Evolutionary conservation across 2,888 invertebrate species (phyloP), one percentile per base, ranked within the genome.

Genomic region (Apamea sordens): DNA sequence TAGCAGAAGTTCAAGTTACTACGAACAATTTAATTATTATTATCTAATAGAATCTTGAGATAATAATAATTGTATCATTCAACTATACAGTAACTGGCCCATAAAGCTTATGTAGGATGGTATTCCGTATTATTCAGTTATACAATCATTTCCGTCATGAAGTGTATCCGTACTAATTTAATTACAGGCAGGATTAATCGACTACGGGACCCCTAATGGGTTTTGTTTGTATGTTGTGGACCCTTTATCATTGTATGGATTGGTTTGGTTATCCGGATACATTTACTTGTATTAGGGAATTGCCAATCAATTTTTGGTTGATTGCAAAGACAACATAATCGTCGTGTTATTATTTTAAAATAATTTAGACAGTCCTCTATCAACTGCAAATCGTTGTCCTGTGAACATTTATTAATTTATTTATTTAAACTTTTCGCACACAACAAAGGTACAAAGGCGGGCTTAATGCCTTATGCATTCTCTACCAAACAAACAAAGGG

Each of bases 171-270:
- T 82, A 80, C 77, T 84, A 86, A 86, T 88, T 86, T 78, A 80
- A 78, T 84, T 79, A 79, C 72, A 71, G 74, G 77, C 74, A 70
- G 77, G 69, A 84, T 88, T 77, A 86, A 86, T 88, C 24, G 76
- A 70, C 68, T 71, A 68, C 67, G 36, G 73, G 73, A 47, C 64
- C 73, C 59, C 59, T 79, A 84, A 80, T 79, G 76, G 67, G 56
- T 61, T 77, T 80, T 77, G 86, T 78, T 81, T 74, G 80, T 88
- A 64, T 75, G 70, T 75, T 79, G 53, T 56, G 56, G 68, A 24
- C 18, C 21, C 53, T 78, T 47, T 70, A 75, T 50, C 21, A 5
- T 56, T 61, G 21, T 47, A 61, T 24, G 56, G 53, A 63, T 75
- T 65, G 24, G 4, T 68, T 6, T 65, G 28, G 6, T 7, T 28